phyloP scores from a whole-genome alignment of 2,797 vertebrate genomes.

The Sebastes aleutianus region DNA sequence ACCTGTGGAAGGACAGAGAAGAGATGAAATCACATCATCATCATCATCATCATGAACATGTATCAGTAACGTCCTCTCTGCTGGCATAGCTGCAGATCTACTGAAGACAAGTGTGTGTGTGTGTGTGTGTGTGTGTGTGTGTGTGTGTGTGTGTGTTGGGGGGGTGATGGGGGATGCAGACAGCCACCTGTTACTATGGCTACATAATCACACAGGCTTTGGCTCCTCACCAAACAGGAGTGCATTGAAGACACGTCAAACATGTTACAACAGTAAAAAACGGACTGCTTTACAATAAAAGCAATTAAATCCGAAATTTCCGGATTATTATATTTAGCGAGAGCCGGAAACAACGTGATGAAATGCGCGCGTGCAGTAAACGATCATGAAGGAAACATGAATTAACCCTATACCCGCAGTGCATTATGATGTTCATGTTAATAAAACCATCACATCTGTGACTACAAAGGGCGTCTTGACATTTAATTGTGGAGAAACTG shows the following conservation, averaged over 20 bases:
- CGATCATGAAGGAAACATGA: not conserved
- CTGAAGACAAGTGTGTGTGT: slow-evolving; percentile 1
- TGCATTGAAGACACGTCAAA: slow-evolving; percentile 4
- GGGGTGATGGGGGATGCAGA: slow-evolving; percentile 54
- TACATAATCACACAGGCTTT: slow-evolving; percentile 75
- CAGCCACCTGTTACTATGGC: slow-evolving; percentile 82
- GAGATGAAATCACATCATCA: not conserved
- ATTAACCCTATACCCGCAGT: not conserved
- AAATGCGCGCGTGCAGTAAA: slow-evolving; percentile 8
- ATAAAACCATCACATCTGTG: not conserved
- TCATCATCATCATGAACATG: not conserved
- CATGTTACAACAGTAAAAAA: not conserved
- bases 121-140: not conserved
- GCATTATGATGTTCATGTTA: not conserved
- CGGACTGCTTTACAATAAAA: not conserved
- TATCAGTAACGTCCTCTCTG: not conserved
- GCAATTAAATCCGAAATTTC: not conserved
- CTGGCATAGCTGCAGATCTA: slow-evolving; percentile 27
- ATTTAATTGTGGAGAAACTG: not conserved
- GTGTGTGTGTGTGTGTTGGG: not conserved
- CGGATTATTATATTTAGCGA: not conserved
- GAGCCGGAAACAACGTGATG: not conserved
- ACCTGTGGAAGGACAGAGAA: slow-evolving; percentile 49
- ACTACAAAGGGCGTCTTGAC: not conserved
- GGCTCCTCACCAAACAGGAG: slow-evolving; percentile 31